Base-by-base conservation (phyloP, 2,888 invertebrate species). In the Lacanobia wlatinum region DNA sequence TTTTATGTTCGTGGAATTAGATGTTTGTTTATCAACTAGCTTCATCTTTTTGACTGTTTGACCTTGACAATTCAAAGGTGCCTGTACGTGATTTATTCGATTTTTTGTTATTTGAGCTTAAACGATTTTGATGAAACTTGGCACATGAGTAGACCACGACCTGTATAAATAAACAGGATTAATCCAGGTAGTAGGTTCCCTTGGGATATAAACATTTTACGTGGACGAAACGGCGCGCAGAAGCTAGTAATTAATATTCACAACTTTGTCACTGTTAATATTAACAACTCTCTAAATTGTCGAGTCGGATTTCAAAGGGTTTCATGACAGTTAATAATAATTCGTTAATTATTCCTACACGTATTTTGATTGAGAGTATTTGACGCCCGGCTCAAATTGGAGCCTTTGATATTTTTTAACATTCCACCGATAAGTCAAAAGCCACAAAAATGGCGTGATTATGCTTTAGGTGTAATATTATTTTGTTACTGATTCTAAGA, bases 281-380 rank as follows among this genome's bases (percentile, higher is more conserved):
- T 21, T 34, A 48, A 18, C 0, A 21, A 38, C 8, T 38, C 9
- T 34, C n/a, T 12, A 16, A 48, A 28, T 23, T 38, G n/a, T 23
- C 12, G 21, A 38, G 16, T 40, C n/a, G 1, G n/a, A 48, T 28
- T 40, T 38, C 18, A 76, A 28, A 28, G 12, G 14, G 43, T 60
- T 38, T 18, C 9, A 9, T 23, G 21, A 40, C 40, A 21, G 28
- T 3, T 40, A 16, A 38, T 40, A 16, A 38, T n/a, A 21, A 55
- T n/a, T 12, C 34, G 38, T 62, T 53, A 14, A 65, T 75, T 75
- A 74, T 46, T 63, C 18, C 10, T n/a, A 38, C n/a, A n/a, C 7
- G 0, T 23, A 23, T 28, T 43, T 28, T 48, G 2, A 34, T n/a
- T 18, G n/a, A 38, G 48, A 21, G 23, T 23, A 21, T 40, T 50